Base-by-base conservation (phyloP, 2,888 invertebrate genomes). In the Campopleginae sp. region DNA sequence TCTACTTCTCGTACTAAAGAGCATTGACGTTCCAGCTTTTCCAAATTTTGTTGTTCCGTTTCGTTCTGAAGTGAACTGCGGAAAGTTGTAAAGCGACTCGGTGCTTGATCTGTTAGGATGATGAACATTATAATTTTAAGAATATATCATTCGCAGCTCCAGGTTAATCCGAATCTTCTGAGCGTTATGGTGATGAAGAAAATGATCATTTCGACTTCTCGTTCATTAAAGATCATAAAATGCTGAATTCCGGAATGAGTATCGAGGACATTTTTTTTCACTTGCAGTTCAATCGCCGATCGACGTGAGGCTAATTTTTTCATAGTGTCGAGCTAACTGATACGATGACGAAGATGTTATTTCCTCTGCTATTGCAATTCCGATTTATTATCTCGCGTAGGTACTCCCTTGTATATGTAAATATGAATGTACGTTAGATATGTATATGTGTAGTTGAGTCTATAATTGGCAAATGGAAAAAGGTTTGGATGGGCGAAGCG, bases 381-480 rank as follows among this genome's bases (percentile, higher is more conserved):
- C 84, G 54, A 76, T 71, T 80, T 65, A 74, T 84, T 75, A 80
- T 84, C 65, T 66, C n/a, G n/a, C 23, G 72, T 48, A 70, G 14
- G 14, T 58, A 5, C 27, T 27, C 27, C 4, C 5, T 3, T 4
- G 14, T 58, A 27, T 27, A 58, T 14, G 27, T 27, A 14, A 14
- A 58, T 14, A 58, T 14, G 14, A 27, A 27, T 58, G 61, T 31
- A 23, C 65, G 12, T 63, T n/a, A n/a, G n/a, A 46, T 14, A 4
- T 38, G 42, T 23, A 31, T 54, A 70, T 68, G 48, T 48, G 54
- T 65, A 63, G 33, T 46, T 23, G 79, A 12, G 54, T 74, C 78
- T 74, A 70, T 82, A 78, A 85, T 82, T 82, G 63, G 74, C 70
- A 71, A 58, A 78, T 79, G 63, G 63, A 78, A 65, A 71, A 78